phyloP scores from a whole-genome alignment of 2,797 vertebrate species.

The Galagoides demidoff region DNA sequence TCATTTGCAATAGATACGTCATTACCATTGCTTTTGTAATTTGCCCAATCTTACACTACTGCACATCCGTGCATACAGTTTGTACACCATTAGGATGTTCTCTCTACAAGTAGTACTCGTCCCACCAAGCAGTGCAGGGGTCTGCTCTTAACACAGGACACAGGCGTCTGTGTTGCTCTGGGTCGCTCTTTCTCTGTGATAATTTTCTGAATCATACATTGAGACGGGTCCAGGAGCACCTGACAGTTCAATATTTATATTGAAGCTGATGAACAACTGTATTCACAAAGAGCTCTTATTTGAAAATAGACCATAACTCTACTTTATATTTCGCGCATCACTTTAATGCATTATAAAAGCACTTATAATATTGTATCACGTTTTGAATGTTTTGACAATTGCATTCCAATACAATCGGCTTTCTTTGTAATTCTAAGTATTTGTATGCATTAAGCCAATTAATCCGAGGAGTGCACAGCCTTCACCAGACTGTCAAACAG shows the following conservation, averaged over 20 bases:
- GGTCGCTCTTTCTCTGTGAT: neutral
- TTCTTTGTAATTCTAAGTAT: neutral
- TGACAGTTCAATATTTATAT: neutral
- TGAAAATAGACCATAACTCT: neutral
- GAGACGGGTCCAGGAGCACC: neutral
- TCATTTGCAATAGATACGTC: neutral
- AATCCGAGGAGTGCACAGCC: neutral
- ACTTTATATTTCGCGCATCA: neutral
- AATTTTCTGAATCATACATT: neutral
- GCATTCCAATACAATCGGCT: neutral
- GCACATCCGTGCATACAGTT: neutral
- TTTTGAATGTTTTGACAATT: neutral
- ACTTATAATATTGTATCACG: neutral
- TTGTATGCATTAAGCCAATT: neutral
- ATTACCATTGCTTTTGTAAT: neutral
- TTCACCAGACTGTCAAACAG: neutral
- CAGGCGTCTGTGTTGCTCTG: neutral
- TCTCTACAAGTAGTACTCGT: accelerated
- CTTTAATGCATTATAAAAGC: neutral
- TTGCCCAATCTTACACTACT: too few relatives aligned
- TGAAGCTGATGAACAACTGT: neutral
- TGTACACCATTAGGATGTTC: neutral
- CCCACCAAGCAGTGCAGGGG: neutral
- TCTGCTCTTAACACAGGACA: neutral
- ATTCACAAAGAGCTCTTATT: neutral